phyloP scores from a whole-genome alignment of 2,113 vertebrate genomes.

The Egretta garzetta region DNA sequence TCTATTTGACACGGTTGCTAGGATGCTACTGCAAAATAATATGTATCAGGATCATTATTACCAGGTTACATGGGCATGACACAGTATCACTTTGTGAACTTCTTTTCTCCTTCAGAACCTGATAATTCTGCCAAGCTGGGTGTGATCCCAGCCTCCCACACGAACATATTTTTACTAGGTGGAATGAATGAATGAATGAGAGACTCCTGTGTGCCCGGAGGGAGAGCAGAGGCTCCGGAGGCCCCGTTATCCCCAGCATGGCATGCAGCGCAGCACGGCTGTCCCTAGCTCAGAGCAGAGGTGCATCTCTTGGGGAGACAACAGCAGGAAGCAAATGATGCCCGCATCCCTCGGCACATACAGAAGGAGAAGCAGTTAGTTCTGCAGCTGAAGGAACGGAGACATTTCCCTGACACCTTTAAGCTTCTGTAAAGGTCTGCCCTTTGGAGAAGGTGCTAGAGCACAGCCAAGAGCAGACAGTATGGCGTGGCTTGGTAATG shows the following conservation, averaged over 20 bases:
- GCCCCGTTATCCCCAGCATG: accelerated
- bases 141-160: background rate
- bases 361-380: background rate
- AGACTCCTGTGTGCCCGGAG: background rate
- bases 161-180: background rate
- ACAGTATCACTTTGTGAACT: background rate
- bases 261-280: accelerated
- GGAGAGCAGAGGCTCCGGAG: background rate
- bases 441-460: background rate
- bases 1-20: background rate
- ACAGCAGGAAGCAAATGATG: background rate
- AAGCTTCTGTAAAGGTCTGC: background rate
- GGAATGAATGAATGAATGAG: background rate
- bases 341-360: background rate
- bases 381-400: background rate
- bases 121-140: background rate
- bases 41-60: accelerated
- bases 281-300: background rate
- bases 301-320: accelerated
- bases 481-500: background rate
- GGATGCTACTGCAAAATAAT: background rate
- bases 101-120: background rate
- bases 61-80: accelerated
- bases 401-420: background rate
- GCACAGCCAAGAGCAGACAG: background rate